A percentile compares a stretch with the other conserved stretches of the same genome.
Conservation (phyloP, 2,113 vertebrate genomes). For the Morone chrysops region DNA sequence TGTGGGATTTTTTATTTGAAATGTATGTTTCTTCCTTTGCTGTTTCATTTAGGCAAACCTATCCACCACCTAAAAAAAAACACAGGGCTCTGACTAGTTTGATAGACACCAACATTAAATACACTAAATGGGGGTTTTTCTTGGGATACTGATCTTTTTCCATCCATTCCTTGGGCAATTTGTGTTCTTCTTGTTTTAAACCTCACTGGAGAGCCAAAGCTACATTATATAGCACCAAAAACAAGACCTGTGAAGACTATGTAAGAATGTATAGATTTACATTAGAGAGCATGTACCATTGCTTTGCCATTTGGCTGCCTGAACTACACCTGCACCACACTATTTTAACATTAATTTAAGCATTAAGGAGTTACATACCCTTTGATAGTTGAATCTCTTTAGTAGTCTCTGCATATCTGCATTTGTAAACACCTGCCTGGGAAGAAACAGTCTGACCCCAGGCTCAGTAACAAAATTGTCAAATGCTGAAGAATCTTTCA, state of each 20-base stretch:
- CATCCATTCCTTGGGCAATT: not conserved
- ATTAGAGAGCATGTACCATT: not conserved
- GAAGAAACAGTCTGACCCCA: slow-evolving; percentile 31
- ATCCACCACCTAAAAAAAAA: not conserved
- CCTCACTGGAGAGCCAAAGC: not conserved
- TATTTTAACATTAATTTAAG: slow-evolving; percentile 18
- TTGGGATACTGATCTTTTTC: not conserved
- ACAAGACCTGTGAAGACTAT: not conserved
- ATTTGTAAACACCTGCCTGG: slow-evolving; percentile 43
- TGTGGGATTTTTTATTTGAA: not conserved
- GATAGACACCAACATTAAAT: not conserved
- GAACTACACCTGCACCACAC: slow-evolving; percentile 10
- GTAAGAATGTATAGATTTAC: not conserved
- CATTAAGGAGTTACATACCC: not conserved
- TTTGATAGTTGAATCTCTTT: slow-evolving; percentile 43
- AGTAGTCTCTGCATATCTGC: slow-evolving; percentile 28
- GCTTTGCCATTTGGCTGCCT: not conserved
- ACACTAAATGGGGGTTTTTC: not conserved
- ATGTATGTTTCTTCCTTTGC: not conserved
- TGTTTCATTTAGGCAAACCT: not conserved
- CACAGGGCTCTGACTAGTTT: not conserved
- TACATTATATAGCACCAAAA: not conserved
- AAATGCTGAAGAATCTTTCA: slow-evolving; percentile 38
- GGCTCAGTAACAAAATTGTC: slow-evolving; percentile 44
- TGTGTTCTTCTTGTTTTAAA: not conserved